Base-by-base conservation (phyloP, 2,888 invertebrate species). In the Pseudanteris insignis region DNA sequence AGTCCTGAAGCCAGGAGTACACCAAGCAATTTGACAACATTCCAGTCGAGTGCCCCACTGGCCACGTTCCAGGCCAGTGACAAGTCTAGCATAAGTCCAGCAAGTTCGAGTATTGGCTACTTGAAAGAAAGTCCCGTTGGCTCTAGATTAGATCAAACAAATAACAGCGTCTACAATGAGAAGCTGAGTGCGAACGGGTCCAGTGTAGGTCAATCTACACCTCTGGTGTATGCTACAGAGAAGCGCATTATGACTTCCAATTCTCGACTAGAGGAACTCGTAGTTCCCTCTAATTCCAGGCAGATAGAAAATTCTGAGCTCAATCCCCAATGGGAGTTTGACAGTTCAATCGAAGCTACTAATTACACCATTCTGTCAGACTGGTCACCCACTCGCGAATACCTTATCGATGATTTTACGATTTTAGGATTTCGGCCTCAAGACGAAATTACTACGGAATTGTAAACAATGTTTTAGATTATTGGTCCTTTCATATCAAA, bases 381-480 rank as follows among this genome's bases (percentile, higher is more conserved):
- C 46, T 81, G 80, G 78, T 75, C 78, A 24, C 78, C 79, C 4
- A 74, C 73, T 38, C 66, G 75, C 48, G 75, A 80, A 63, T 75
- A 76, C 59, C 71, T 78, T 54, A 76, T 80, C 44, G 91, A 92
- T 72, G 92, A 92, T 80, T 89, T 91, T 75, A 89, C 89, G 70
- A 89, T 90, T 76, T 85, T 92, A 79, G 91, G 91, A 53, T 90
- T 91, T 79, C 84, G 92, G 72, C 92, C 92, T 37, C 92, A 92
- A 81, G 92, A 92, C 81, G 92, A 92, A 82, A 89, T 92, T 70
- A 92, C 92, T 72, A 92, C 92, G 72, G 92, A 92, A 84, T 85
- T 91, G 80, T 92, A 83, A 81, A 36, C 21, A 4, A 30, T 2
- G 26, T n/a, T 26, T 3, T 18, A 18, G 18, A 18, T 18, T 3